Evolutionary conservation across 2,113 vertebrate species (phyloP).

Genomic region (western clawed frog (Xenopus tropicalis)): UCB_Xtro_10.0 CM004450.2:4758501-4759000

Average conservation of each 20-base stretch:
- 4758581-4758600: slow-evolving; percentile 94
- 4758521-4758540: slow-evolving; percentile 95
- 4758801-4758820: slow-evolving; percentile 78
- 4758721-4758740: slow-evolving; percentile 96
- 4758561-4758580: slow-evolving; percentile 94
- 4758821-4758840: slow-evolving; percentile 71
- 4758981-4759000: too few relatives aligned
- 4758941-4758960: background rate
- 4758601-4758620: slow-evolving; percentile 94
- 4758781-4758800: slow-evolving; percentile 66
- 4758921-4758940: slow-evolving; percentile 60
- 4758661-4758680: slow-evolving; percentile 94
- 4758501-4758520: slow-evolving; percentile 97
- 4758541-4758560: slow-evolving; percentile 97
- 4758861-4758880: background rate
- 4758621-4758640: slow-evolving; percentile 96
- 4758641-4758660: slow-evolving; percentile 87
- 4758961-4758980: too few relatives aligned
- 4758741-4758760: slow-evolving; percentile 95
- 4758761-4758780: slow-evolving; percentile 92
- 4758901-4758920: slow-evolving; percentile 66
- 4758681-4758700: slow-evolving; percentile 81
- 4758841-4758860: slow-evolving; percentile 63
- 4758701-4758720: slow-evolving; percentile 91
- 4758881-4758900: slow-evolving; percentile 50